phyloP scores from a whole-genome alignment of 2,797 vertebrate genomes.

The Spheniscus humboldti region DNA sequence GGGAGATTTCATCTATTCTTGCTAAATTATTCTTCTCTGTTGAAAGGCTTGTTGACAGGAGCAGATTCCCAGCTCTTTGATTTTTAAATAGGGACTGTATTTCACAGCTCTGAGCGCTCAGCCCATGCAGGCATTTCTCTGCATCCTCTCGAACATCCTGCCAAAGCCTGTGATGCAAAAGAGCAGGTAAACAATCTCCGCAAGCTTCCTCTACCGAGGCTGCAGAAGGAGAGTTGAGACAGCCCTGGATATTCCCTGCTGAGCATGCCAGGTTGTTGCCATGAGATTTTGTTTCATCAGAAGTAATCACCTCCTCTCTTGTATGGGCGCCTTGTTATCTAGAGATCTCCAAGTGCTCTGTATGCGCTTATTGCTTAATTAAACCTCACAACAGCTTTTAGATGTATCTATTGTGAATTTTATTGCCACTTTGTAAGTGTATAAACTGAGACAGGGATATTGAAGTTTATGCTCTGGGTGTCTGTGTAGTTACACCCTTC shows the following conservation, averaged over 20 bases:
- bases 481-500: background rate
- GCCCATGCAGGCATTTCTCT: background rate
- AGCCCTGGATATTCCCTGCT: background rate
- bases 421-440: background rate
- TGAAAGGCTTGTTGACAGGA: slow-evolving; percentile 7
- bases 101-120: background rate
- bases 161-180: background rate
- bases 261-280: background rate
- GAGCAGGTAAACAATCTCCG: background rate
- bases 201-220: background rate
- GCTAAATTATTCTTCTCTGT: slow-evolving; percentile 22
- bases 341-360: background rate
- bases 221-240: background rate
- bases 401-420: background rate
- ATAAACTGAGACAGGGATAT: background rate
- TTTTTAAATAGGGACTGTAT: background rate
- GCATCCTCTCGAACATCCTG: background rate
- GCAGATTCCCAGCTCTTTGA: background rate
- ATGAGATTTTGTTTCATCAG: slow-evolving; percentile 4
- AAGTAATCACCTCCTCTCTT: slow-evolving; percentile 1
- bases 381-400: slow-evolving; percentile 1
- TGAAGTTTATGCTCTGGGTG: background rate
- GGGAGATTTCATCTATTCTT: slow-evolving; percentile 25
- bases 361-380: slow-evolving; percentile 6
- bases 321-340: background rate